Percentiles rank a stretch among this genome's conserved stretches.
phyloP scores from a whole-genome alignment of 2,888 invertebrate species.

The Brassicogethes aeneus region DNA sequence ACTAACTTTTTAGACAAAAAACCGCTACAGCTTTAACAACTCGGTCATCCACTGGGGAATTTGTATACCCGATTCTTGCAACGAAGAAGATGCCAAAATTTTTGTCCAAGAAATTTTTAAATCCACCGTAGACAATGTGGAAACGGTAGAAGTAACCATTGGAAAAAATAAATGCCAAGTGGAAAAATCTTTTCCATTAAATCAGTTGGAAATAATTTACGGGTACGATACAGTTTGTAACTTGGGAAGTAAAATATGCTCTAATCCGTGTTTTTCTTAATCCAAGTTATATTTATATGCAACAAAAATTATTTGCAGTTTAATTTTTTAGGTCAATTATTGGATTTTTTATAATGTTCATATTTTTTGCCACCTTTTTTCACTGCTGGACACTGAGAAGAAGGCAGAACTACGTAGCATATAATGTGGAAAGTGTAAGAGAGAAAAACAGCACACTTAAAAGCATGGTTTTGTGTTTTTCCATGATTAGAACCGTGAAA shows the following conservation, averaged over 20 bases:
- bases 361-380: slow-evolving; percentile 25
- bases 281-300: too few species aligned
- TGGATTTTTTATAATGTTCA: slow-evolving; percentile 23
- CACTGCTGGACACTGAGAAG: slow-evolving; percentile 22
- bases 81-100: slow-evolving; percentile 43
- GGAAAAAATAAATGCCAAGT: slow-evolving; percentile 25
- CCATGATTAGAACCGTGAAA: slow-evolving; percentile 49
- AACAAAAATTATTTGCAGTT: too few species aligned
- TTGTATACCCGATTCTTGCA: slow-evolving; percentile 53
- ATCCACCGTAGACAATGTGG: slow-evolving; percentile 20
- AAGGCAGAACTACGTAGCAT: slow-evolving; percentile 18
- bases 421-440: slow-evolving; percentile 18
- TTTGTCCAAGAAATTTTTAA: slow-evolving; percentile 39
- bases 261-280: too few species aligned
- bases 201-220: slow-evolving; percentile 34
- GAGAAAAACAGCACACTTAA: slow-evolving; percentile 14
- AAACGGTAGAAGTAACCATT: slow-evolving; percentile 20
- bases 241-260: slow-evolving; percentile 1
- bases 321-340: slow-evolving; percentile 23
- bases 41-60: slow-evolving; percentile 51
- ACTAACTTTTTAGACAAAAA: slow-evolving; percentile 16
- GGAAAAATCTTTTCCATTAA: slow-evolving; percentile 28
- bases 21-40: slow-evolving; percentile 23
- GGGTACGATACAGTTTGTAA: slow-evolving; percentile 39
- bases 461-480: slow-evolving; percentile 45